Conservation (phyloP, 1,140 invertebrate genomes). For the Uloborus diversus region DNA sequence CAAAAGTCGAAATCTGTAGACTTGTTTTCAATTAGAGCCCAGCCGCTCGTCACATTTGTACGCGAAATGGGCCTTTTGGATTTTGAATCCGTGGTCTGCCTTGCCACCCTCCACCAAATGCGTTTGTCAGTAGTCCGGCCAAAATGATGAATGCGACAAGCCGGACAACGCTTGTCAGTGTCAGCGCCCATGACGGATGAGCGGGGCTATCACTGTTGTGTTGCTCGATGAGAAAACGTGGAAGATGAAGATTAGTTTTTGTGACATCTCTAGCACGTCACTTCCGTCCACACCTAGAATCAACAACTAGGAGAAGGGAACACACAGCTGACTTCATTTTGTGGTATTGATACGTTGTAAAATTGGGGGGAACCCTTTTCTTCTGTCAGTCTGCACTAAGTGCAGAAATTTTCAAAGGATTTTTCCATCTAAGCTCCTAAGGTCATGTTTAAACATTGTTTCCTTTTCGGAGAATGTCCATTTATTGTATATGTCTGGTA, state of each 20-base stretch:
- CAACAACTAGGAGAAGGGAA: conserved; percentile 2
- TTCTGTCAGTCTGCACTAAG: too few species aligned
- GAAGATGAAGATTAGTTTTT: conserved; percentile 48
- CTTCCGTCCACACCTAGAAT: conserved; percentile 26
- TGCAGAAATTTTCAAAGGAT: too few species aligned
- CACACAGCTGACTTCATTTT: background rate
- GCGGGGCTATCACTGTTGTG: conserved; percentile 39
- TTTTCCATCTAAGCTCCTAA: too few species aligned
- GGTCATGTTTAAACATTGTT: too few species aligned
- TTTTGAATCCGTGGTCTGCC: conserved; percentile 4
- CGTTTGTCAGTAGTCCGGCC: conserved; percentile 39
- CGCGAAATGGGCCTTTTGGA: background rate
- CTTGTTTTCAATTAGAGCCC: conserved; percentile 51
- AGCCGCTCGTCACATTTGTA: conserved; percentile 45
- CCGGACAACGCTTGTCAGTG: conserved; percentile 52
- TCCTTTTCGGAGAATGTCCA: too few species aligned
- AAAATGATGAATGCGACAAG: conserved; percentile 49
- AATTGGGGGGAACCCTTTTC: too few species aligned
- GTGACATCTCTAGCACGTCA: conserved; percentile 32
- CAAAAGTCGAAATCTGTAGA: conserved; percentile 44
- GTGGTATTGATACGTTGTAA: too few species aligned
- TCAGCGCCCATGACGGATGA: conserved; percentile 43
- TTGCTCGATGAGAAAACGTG: conserved; percentile 34
- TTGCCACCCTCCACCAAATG: conserved; percentile 21
- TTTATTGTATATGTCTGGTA: too few species aligned